Conservation (phyloP, 2,113 vertebrate species). For the Zosterops pallidus region DNA sequence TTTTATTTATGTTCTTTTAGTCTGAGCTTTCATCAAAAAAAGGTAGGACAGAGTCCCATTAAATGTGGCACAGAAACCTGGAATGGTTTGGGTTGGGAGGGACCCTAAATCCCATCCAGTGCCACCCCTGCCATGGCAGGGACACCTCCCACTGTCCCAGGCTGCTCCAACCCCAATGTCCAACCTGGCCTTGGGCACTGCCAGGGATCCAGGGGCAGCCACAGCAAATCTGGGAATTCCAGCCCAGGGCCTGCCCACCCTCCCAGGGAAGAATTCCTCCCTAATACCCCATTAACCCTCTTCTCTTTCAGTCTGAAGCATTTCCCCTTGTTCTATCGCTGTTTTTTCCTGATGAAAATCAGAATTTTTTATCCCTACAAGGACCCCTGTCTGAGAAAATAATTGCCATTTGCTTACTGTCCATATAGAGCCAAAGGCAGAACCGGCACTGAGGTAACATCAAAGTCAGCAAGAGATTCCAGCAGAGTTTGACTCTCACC, state of each 20-base stretch:
- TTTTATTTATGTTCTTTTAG: neutral
- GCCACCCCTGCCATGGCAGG: neutral
- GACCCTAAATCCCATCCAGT: accelerated
- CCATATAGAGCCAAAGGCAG: neutral
- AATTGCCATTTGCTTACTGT: neutral
- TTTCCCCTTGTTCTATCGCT: too few species aligned
- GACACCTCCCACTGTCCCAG: neutral
- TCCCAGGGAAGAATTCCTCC: accelerated
- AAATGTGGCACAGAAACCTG: neutral
- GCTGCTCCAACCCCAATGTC: neutral
- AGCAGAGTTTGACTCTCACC: neutral
- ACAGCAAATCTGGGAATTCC: neutral
- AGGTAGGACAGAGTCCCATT: neutral
- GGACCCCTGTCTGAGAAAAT: neutral
- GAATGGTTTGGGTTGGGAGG: neutral
- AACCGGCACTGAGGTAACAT: neutral
- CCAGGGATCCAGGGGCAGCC: neutral
- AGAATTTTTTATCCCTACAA: neutral
- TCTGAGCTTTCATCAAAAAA: neutral
- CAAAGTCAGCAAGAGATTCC: neutral
- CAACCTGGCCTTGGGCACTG: neutral
- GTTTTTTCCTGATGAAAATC: neutral
- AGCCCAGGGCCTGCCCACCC: neutral
- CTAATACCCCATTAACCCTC: neutral
- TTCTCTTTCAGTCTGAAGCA: neutral